Evolutionary conservation across 2,113 vertebrate species (phyloP).

Genomic region (Candoia aspera): DNA sequence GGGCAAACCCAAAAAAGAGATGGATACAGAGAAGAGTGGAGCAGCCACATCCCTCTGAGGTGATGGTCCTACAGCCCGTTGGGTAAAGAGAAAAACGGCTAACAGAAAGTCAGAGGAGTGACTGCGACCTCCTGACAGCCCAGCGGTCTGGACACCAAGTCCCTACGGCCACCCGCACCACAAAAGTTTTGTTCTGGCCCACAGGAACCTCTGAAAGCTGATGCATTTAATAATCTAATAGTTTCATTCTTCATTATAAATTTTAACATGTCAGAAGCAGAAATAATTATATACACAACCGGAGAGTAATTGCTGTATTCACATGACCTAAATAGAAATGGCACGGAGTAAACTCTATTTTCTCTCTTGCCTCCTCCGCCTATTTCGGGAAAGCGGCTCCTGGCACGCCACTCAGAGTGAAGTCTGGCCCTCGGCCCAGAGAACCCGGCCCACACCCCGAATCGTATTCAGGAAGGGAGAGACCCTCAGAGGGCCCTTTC

Average conservation of each 20-base stretch:
- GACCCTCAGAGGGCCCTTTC: too few relatives aligned
- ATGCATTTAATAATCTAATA: not conserved
- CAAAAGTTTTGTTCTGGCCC: not conserved
- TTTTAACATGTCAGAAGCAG: not conserved
- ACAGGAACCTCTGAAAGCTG: not conserved
- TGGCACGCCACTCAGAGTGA: too few relatives aligned
- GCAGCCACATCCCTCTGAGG: not conserved
- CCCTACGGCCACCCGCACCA: not conserved
- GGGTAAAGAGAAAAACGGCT: not conserved
- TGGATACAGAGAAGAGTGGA: not conserved
- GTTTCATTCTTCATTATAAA: not conserved
- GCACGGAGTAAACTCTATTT: not conserved
- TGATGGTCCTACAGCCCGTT: not conserved
- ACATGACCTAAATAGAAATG: not conserved
- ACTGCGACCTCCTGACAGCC: not conserved
- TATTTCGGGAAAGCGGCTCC: not conserved
- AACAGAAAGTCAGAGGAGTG: not conserved
- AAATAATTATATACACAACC: not conserved
- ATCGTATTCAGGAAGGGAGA: too few relatives aligned
- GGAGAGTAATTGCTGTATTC: not conserved
- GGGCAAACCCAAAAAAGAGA: slow-evolving; percentile 52
- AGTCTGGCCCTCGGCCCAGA: too few relatives aligned
- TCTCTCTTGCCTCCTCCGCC: not conserved
- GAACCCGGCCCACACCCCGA: too few relatives aligned
- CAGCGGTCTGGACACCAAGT: not conserved